A percentile compares a stretch with the other conserved stretches of the same genome.
phyloP scores from a whole-genome alignment of 2,113 vertebrate genomes.

The Micronycteris hirsuta region DNA sequence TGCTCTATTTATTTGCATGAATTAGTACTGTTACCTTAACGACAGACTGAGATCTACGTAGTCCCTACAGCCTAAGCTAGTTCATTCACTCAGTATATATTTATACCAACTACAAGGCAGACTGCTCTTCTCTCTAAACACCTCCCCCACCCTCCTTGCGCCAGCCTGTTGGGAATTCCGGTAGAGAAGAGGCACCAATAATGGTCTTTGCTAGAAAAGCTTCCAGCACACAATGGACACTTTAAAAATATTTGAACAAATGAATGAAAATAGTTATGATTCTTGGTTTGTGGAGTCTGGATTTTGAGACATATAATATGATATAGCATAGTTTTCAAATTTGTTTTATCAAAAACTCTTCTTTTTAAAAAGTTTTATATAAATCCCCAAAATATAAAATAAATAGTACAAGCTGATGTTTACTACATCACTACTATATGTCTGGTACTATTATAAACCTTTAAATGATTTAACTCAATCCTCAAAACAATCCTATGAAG shows the following conservation, averaged over 20 bases:
- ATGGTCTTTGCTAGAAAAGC: background rate
- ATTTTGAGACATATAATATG: background rate
- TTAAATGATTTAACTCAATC: slow-evolving; percentile 38
- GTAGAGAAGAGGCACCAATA: background rate
- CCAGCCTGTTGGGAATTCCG: background rate
- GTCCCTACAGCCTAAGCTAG: background rate
- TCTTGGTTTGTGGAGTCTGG: slow-evolving; percentile 1
- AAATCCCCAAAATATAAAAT: background rate
- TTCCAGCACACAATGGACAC: background rate
- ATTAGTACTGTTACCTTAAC: background rate
- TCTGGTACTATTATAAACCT: background rate
- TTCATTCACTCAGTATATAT: background rate
- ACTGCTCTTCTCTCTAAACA: background rate
- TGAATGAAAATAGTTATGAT: background rate
- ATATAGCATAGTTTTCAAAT: background rate
- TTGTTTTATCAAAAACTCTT: slow-evolving; percentile 1
- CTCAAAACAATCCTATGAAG: slow-evolving; percentile 4
- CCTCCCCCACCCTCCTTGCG: background rate
- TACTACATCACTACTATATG: background rate
- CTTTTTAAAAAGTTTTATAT: background rate
- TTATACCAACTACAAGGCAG: background rate
- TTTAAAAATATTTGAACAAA: slow-evolving; percentile 13
- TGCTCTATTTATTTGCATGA: slow-evolving; percentile 17
- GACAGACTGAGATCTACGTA: background rate
- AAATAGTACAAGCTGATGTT: background rate